phyloP scores from a whole-genome alignment of 2,797 vertebrate species.

The Enteromius argenteus region DNA sequence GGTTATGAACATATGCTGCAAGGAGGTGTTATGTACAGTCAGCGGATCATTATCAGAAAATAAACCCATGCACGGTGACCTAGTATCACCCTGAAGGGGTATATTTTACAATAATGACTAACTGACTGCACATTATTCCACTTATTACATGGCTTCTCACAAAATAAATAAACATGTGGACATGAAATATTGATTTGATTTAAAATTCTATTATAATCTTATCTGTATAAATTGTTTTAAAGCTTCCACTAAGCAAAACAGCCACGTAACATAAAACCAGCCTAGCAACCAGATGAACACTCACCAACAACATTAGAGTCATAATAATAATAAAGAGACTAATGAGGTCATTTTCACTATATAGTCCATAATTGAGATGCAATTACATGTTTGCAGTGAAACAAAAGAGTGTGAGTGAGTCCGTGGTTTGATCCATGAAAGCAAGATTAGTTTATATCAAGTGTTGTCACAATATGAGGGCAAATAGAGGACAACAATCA shows the following conservation, averaged over 20 bases:
- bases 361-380: neutral
- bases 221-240: neutral
- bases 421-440: neutral
- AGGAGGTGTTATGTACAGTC: neutral
- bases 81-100: neutral
- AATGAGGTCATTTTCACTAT: neutral
- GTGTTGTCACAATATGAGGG: neutral
- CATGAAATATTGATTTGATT: neutral
- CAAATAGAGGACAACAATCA: neutral
- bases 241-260: neutral
- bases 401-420: neutral
- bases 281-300: neutral
- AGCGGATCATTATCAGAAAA: constrained; percentile 8
- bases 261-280: neutral
- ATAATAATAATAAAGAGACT: neutral
- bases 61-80: neutral
- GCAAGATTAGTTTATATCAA: neutral
- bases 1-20: neutral
- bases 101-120: neutral
- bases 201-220: neutral
- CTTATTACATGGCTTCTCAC: neutral
- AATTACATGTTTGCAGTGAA: neutral
- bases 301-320: neutral
- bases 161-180: constrained; percentile 2
- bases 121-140: neutral